phyloP scores from a whole-genome alignment of 1,140 invertebrate species.

The Copidosoma floridanum region DNA sequence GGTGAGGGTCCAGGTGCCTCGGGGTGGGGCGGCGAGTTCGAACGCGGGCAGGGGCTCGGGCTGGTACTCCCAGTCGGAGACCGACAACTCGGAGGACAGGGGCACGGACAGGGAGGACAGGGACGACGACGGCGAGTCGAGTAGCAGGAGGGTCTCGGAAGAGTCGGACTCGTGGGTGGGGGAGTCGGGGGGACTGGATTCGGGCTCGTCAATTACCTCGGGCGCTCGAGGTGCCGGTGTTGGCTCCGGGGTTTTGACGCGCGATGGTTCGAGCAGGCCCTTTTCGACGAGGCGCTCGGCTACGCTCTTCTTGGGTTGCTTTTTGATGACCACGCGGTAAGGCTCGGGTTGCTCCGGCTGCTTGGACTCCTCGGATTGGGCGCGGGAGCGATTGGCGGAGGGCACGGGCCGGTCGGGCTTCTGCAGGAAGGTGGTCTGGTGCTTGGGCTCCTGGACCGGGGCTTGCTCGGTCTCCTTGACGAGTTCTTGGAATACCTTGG shows the following conservation, averaged over 20 bases:
- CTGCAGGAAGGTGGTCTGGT: conserved; percentile 70
- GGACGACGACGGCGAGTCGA: too few species aligned
- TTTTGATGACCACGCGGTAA: conserved; percentile 58
- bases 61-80: too few species aligned
- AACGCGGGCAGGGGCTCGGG: neutral
- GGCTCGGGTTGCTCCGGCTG: conserved; percentile 37
- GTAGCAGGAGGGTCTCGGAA: too few species aligned
- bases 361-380: conserved; percentile 33
- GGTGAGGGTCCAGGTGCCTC: neutral
- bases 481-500: conserved; percentile 67
- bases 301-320: conserved; percentile 51
- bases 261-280: conserved; percentile 41
- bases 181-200: neutral
- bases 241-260: conserved; percentile 39
- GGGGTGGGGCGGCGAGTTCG: neutral
- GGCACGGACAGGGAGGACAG: too few species aligned
- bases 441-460: conserved; percentile 59
- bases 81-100: too few species aligned
- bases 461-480: conserved; percentile 54
- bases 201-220: conserved; percentile 39
- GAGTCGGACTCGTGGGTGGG: too few species aligned
- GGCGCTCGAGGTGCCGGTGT: conserved; percentile 23
- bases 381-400: conserved; percentile 45
- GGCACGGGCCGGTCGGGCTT: conserved; percentile 67
- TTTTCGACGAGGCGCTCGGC: conserved; percentile 46